phyloP scores from a whole-genome alignment of 2,888 invertebrate genomes.

The Scelioninae gen. 2 region DNA sequence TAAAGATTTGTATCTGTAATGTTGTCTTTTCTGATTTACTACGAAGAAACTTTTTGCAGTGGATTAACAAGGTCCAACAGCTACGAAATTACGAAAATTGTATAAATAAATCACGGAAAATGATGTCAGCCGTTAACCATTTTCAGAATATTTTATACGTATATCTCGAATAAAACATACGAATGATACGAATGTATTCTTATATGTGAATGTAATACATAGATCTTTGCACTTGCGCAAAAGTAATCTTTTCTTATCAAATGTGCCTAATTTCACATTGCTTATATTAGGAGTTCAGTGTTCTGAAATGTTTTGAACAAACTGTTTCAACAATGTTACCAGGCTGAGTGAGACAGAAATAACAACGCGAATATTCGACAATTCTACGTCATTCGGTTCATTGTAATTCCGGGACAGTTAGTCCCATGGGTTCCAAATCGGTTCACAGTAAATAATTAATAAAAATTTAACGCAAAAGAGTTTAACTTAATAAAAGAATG shows the following conservation, averaged over 20 bases:
- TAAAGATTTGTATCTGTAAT: conserved; percentile 8
- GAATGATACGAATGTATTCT: conserved; percentile 2
- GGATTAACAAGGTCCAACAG: conserved; percentile 52
- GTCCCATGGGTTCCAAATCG: no score
- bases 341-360: no score
- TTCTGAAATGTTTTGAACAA: not conserved
- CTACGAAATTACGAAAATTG: conserved; percentile 51
- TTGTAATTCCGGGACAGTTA: no score
- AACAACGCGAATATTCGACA: no score
- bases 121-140: conserved; percentile 57
- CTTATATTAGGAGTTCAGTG: not conserved
- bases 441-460: no score
- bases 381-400: no score
- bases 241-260: not conserved
- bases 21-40: not conserved
- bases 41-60: not conserved
- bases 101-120: conserved; percentile 59
- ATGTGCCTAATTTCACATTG: not conserved
- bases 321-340: no score
- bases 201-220: conserved; percentile 9
- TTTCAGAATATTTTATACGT: conserved; percentile 33
- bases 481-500: no score
- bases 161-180: no score
- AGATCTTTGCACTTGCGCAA: conserved; percentile 9
- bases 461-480: no score